These are phyloP conservation scores for Prionace glauca DNA, from an alignment of 2,797 vertebrate genomes.

Conservation along the genomic window DNA sequence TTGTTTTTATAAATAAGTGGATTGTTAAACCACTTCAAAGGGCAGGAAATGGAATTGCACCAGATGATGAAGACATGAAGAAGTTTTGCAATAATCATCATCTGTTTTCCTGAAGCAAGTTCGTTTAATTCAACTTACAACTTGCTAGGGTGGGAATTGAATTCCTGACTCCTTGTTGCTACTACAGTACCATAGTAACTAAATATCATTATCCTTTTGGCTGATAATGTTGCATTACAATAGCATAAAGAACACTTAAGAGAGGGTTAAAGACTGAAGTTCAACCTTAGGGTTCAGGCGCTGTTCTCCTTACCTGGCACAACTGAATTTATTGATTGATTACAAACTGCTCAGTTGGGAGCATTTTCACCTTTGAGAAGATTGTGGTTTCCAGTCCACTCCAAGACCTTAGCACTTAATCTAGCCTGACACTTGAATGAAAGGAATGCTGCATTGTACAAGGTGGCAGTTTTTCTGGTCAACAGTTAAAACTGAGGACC, in stretches of 20 bases:
- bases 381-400: neutral
- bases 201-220: neutral
- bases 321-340: neutral
- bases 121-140: neutral
- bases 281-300: neutral
- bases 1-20: neutral
- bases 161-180: neutral
- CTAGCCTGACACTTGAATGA: neutral
- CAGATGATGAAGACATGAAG: neutral
- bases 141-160: neutral
- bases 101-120: neutral
- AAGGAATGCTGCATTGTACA: neutral
- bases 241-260: too few species aligned
- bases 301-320: neutral
- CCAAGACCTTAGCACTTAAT: neutral
- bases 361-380: neutral
- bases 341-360: slow-evolving; percentile 5
- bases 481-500: neutral
- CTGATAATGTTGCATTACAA: neutral
- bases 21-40: neutral
- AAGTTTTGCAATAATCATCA: neutral
- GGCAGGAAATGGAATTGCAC: neutral
- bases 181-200: neutral
- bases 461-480: neutral
- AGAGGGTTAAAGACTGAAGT: neutral